Conservation (phyloP, 2,113 vertebrate genomes). For the Jacana jacana region DNA sequence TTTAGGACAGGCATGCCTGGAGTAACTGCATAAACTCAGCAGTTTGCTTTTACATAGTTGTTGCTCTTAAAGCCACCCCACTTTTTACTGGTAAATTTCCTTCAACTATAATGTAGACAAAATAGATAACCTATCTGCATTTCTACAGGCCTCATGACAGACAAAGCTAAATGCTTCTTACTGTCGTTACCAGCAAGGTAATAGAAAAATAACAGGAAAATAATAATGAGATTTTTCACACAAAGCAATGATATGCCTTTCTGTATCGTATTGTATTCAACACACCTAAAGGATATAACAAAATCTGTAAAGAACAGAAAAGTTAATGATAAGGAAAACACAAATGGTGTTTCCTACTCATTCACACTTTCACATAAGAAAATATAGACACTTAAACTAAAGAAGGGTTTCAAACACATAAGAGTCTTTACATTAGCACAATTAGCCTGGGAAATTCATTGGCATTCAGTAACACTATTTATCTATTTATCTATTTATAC, state of each 20-base stretch:
- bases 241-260: neutral
- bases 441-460: neutral
- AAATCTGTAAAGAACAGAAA: neutral
- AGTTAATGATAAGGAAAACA: neutral
- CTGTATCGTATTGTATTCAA: neutral
- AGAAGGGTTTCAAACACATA: neutral
- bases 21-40: neutral
- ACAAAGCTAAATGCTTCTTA: neutral
- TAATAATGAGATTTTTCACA: neutral
- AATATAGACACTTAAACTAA: neutral
- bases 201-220: neutral
- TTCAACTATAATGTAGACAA: neutral
- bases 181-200: neutral
- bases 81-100: neutral
- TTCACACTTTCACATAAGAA: neutral
- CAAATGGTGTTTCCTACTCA: neutral
- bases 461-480: neutral
- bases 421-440: neutral
- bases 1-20: neutral
- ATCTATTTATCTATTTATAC: neutral
- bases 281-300: neutral
- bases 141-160: neutral
- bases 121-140: neutral
- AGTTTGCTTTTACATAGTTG: neutral
- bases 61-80: neutral